Evolutionary conservation across 2,888 invertebrate genomes (phyloP).

Genomic region (Yponomeuta evonymella): DNA sequence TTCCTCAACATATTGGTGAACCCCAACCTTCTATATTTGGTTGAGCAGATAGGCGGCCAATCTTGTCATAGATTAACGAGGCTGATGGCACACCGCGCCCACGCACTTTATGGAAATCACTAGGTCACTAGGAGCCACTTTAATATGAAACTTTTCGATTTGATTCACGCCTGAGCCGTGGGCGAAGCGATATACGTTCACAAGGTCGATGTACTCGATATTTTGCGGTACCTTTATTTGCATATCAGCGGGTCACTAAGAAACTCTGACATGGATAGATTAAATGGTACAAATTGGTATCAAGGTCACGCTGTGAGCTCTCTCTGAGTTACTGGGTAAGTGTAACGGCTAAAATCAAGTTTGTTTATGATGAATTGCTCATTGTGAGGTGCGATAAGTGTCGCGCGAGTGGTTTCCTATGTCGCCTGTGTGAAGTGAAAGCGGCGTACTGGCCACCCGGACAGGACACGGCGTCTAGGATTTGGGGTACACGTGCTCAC

Average conservation of each 20-base stretch:
- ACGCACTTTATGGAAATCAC: slow-evolving; percentile 66
- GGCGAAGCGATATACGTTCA: slow-evolving; percentile 42
- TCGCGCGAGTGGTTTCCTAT: slow-evolving; percentile 67
- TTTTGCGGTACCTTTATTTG: slow-evolving; percentile 70
- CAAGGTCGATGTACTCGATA: slow-evolving; percentile 71
- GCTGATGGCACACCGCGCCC: slow-evolving; percentile 34
- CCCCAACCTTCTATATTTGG: not conserved
- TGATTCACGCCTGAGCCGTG: slow-evolving; percentile 49
- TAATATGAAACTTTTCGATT: slow-evolving; percentile 39
- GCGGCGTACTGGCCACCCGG: slow-evolving; percentile 28
- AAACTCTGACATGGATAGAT: slow-evolving; percentile 62
- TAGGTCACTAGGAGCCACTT: slow-evolving; percentile 68
- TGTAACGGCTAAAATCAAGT: slow-evolving; percentile 69
- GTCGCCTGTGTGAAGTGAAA: slow-evolving; percentile 58
- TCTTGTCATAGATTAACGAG: not conserved
- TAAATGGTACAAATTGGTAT: slow-evolving; percentile 63
- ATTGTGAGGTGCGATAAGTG: slow-evolving; percentile 69
- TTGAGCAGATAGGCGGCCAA: not conserved
- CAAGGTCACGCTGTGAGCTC: slow-evolving; percentile 64
- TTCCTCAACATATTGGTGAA: not conserved
- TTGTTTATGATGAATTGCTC: slow-evolving; percentile 67
- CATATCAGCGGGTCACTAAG: slow-evolving; percentile 62
- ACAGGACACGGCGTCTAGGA: slow-evolving; percentile 25
- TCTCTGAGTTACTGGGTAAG: slow-evolving; percentile 68
- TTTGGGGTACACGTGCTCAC: not conserved